Conservation (phyloP, 2,888 invertebrate species). For the Neocrepidodera transversa region DNA sequence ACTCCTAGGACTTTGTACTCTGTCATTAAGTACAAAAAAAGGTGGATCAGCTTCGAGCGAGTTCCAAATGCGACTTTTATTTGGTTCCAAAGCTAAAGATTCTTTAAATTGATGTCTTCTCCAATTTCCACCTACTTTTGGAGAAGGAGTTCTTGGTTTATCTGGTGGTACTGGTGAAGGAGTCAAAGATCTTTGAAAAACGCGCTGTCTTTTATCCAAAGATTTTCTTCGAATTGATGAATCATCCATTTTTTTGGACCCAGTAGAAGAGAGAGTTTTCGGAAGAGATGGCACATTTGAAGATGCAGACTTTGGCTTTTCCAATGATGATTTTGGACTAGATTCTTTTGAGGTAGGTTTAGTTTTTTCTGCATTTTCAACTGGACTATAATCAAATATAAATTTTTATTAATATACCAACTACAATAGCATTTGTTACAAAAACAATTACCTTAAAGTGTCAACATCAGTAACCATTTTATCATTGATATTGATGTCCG, state of each 20-base stretch:
- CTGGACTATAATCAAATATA: conserved; percentile 11
- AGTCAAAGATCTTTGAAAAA: conserved; percentile 15
- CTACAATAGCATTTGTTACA: too few relatives aligned
- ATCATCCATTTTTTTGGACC: not conserved
- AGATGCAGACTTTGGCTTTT: conserved; percentile 16
- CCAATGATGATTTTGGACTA: conserved; percentile 15
- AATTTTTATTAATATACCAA: not conserved
- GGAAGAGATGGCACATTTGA: conserved; percentile 19
- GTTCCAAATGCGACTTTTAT: conserved; percentile 11
- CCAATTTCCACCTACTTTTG: conserved; percentile 18
- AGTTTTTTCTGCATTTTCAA: conserved; percentile 16
- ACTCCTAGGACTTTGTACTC: conserved; percentile 28
- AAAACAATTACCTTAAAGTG: conserved; percentile 31
- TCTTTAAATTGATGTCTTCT: conserved; percentile 7
- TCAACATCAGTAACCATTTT: conserved; percentile 9
- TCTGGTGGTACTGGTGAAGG: conserved; percentile 15
- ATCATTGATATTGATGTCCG: conserved; percentile 22
- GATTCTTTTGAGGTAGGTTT: conserved; percentile 10
- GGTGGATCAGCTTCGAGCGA: conserved; percentile 40
- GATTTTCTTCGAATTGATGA: not conserved
- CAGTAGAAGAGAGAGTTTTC: not conserved
- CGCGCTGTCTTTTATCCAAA: conserved; percentile 6
- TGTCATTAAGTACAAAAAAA: conserved; percentile 48
- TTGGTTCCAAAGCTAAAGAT: not conserved
- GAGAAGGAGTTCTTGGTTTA: not conserved